Percentiles rank a stretch among this genome's conserved stretches.
Conservation (phyloP, 2,113 vertebrate genomes). For the Excalfactoria chinensis region DNA sequence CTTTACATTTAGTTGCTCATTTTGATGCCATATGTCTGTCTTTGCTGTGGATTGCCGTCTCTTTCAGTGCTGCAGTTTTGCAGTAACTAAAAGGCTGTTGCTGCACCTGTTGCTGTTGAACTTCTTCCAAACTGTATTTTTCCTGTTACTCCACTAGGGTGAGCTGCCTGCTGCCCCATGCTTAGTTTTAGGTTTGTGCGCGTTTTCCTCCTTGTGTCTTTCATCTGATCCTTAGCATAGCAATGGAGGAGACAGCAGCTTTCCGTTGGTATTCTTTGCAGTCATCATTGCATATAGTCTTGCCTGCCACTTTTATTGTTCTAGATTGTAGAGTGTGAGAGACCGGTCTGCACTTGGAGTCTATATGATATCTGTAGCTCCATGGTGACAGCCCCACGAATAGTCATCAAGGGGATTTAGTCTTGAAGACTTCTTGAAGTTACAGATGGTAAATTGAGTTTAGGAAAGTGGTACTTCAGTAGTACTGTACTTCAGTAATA, state of each 20-base stretch:
- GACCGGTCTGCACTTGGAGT: background rate
- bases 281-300: background rate
- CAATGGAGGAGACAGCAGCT: background rate
- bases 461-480: background rate
- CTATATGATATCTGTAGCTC: background rate
- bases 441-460: background rate
- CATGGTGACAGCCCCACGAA: background rate
- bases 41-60: background rate
- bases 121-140: background rate
- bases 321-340: background rate
- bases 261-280: background rate
- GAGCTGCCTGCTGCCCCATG: fast-evolving
- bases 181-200: background rate
- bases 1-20: background rate
- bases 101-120: background rate
- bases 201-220: background rate
- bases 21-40: background rate
- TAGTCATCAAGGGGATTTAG: background rate
- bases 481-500: no score
- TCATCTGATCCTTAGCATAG: background rate
- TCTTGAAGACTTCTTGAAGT: background rate
- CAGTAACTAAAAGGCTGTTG: background rate
- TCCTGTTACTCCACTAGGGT: background rate
- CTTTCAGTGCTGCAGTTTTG: background rate
- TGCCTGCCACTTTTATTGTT: background rate